Percentiles rank a stretch among this genome's conserved stretches.
phyloP scores from a whole-genome alignment of 2,797 vertebrate species.

The Dryobates pubescens region DNA sequence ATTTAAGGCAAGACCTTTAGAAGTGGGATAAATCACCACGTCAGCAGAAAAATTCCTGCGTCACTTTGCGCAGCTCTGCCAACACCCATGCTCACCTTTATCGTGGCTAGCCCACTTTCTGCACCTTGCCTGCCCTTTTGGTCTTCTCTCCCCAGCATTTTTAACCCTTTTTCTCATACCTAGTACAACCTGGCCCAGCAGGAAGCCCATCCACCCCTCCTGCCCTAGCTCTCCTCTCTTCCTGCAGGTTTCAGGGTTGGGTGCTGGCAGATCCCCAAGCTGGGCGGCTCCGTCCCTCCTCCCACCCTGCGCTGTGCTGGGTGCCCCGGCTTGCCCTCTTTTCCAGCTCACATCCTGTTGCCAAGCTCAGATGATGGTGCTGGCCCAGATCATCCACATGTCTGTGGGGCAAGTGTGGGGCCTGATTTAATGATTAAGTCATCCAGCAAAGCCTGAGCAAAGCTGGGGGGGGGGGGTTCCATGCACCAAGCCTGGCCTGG shows the following conservation, averaged over 20 bases:
- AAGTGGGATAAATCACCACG: background rate
- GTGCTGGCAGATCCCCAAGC: background rate
- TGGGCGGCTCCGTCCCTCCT: background rate
- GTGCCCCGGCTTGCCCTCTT: background rate
- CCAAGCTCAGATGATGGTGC: background rate
- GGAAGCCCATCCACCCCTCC: background rate
- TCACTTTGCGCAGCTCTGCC: background rate
- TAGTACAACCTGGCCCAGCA: background rate
- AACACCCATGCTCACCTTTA: background rate
- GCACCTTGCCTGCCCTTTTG: background rate
- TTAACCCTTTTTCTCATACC: background rate
- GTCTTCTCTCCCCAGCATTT: background rate
- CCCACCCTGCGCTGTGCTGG: background rate
- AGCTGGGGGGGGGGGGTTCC: background rate
- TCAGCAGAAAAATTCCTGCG: background rate
- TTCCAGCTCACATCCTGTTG: constrained; percentile 67
- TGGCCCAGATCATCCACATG: background rate
- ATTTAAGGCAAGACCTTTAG: background rate
- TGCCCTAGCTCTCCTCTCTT: background rate
- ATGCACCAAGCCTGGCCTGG: fast-evolving
- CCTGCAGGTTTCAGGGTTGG: constrained; percentile 48
- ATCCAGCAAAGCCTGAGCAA: background rate
- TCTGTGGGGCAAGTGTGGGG: background rate
- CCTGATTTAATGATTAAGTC: constrained; percentile 14
- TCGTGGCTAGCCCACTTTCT: background rate